These are phyloP conservation scores for Pangasius sanitwongsei DNA, from an alignment of 2,797 vertebrate species.

Conservation along the genomic window DNA sequence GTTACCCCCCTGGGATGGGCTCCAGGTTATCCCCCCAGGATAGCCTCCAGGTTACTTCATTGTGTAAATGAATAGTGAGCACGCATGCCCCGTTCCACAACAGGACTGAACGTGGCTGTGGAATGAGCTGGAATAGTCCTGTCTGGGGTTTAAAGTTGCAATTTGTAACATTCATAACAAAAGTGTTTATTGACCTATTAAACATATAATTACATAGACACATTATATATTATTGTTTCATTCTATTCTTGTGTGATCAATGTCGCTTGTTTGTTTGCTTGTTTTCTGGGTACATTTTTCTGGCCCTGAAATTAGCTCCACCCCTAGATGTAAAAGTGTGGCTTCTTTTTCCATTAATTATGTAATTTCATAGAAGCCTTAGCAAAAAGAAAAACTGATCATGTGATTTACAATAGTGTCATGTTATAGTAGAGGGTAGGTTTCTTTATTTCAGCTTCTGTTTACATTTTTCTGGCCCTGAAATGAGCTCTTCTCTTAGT, in stretches of 20 bases:
- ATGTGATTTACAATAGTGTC: not conserved
- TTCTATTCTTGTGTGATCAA: not conserved
- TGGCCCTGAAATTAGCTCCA: constrained; percentile 1
- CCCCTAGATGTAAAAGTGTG: not conserved
- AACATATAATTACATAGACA: not conserved
- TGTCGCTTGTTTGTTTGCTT: not conserved
- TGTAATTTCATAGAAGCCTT: not conserved
- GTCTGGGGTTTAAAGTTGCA: not conserved
- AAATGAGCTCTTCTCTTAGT: not conserved
- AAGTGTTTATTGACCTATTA: not conserved
- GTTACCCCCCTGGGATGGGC: too few relatives aligned
- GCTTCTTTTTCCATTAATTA: not conserved
- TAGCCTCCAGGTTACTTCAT: not conserved
- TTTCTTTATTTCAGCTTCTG: not conserved
- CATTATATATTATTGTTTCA: not conserved
- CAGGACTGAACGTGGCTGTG: not conserved
- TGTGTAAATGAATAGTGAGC: not conserved
- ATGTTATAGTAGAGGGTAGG: not conserved
- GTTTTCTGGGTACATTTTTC: not conserved
- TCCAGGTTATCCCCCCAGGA: too few relatives aligned
- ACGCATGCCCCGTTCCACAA: not conserved
- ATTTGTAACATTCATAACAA: not conserved
- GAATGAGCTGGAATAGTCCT: not conserved
- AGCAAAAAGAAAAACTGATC: not conserved
- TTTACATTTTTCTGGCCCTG: constrained; percentile 5